A percentile compares a stretch with the other conserved stretches of the same genome.
phyloP scores from a whole-genome alignment of 2,797 vertebrate species.

The Sphaeramia orbicularis region DNA sequence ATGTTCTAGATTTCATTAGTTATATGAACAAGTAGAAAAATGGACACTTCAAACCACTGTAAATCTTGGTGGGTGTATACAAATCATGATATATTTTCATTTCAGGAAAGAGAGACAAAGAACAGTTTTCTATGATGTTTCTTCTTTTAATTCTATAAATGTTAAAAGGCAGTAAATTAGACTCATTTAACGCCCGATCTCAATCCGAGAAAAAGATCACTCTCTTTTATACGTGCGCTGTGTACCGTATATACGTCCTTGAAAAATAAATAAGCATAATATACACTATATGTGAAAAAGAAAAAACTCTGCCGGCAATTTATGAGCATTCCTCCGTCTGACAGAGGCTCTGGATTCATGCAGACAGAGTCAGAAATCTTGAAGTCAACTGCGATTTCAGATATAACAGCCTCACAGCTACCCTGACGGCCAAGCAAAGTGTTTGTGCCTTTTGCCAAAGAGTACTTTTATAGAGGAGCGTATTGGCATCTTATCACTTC shows the following conservation, averaged over 20 bases:
- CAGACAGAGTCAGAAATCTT: constrained; percentile 78
- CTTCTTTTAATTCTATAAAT: background rate
- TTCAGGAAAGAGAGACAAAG: background rate
- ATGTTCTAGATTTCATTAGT: constrained; percentile 5
- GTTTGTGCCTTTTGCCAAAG: constrained; percentile 85
- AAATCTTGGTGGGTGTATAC: constrained; percentile 2
- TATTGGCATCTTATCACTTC: constrained; percentile 85
- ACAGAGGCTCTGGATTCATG: constrained; percentile 74
- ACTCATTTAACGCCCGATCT: background rate
- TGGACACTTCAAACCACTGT: background rate
- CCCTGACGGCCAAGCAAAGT: constrained; percentile 84
- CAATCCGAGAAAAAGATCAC: background rate
- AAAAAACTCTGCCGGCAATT: constrained; percentile 64
- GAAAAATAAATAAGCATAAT: constrained; percentile 21
- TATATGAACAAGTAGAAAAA: constrained; percentile 3
- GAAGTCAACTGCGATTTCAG: constrained; percentile 85
- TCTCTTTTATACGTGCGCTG: background rate
- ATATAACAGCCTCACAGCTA: constrained; percentile 84
- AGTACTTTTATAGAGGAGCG: constrained; percentile 85
- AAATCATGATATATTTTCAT: background rate
- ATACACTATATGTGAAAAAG: constrained; percentile 42
- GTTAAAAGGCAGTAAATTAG: constrained; percentile 9
- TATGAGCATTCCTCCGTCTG: constrained; percentile 73
- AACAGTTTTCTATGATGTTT: background rate
- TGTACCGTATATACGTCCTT: constrained; percentile 1